These are phyloP conservation scores for Dipus sagitta DNA, from an alignment of 2,797 vertebrate genomes.

Conservation along the genomic window DNA sequence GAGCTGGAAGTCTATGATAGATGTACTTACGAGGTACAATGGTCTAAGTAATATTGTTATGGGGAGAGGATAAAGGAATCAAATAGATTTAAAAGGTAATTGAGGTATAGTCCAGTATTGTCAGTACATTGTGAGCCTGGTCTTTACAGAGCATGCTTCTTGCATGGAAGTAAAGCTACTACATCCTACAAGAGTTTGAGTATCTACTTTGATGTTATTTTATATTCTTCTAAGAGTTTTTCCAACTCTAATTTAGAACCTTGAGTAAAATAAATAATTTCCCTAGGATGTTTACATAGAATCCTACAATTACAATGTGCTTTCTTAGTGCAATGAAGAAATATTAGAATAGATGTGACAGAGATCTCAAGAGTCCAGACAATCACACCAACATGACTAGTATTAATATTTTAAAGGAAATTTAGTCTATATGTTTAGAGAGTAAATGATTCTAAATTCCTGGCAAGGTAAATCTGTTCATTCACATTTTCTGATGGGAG, in stretches of 20 bases:
- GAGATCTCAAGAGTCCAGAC: neutral
- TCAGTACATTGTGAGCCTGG: neutral
- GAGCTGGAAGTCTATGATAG: neutral
- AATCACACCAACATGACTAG: neutral
- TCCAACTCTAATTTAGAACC: neutral
- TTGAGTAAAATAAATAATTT: neutral
- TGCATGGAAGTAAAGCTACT: neutral
- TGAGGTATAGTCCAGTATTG: neutral
- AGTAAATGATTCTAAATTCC: conserved; percentile 16
- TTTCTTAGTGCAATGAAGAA: neutral
- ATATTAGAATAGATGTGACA: neutral
- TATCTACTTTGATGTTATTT: neutral
- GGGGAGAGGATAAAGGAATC: neutral
- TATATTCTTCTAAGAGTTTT: neutral
- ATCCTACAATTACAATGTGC: neutral
- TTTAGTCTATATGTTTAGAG: neutral
- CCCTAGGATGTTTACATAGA: neutral
- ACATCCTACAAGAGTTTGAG: neutral
- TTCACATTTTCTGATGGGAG: neutral
- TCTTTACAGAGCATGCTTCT: neutral
- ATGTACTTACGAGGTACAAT: conserved; percentile 15
- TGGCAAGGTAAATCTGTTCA: neutral
- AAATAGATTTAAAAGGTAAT: neutral
- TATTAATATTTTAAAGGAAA: neutral
- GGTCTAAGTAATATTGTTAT: conserved; percentile 35